A percentile compares a stretch with the other conserved stretches of the same genome.
phyloP scores from a whole-genome alignment of 2,797 vertebrate species.

The Pogonophryne albipinna region DNA sequence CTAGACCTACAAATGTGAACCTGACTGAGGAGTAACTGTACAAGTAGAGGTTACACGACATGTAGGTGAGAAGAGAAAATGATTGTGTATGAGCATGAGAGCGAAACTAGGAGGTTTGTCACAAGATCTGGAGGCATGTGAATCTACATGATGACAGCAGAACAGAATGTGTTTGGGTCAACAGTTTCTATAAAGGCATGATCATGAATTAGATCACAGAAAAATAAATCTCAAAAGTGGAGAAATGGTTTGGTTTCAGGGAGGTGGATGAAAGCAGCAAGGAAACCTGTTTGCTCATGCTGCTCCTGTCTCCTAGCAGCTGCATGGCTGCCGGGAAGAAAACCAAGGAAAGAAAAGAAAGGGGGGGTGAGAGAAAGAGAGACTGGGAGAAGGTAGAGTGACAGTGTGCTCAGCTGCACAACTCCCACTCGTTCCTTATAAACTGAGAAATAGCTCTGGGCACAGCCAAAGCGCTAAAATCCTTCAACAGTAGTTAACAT shows the following conservation, averaged over 20 bases:
- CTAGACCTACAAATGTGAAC: neutral
- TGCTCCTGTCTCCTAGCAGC: slow-evolving; percentile 81
- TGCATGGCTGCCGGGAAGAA: slow-evolving; percentile 61
- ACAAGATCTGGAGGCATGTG: slow-evolving; percentile 42
- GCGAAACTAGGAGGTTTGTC: slow-evolving; percentile 35
- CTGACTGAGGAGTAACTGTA: neutral
- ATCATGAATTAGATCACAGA: slow-evolving; percentile 44
- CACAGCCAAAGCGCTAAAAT: slow-evolving; percentile 60
- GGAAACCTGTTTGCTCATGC: slow-evolving; percentile 78
- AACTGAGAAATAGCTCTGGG: slow-evolving; percentile 72
- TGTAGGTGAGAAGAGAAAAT: slow-evolving; percentile 24
- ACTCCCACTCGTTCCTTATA: slow-evolving; percentile 79
- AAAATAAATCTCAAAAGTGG: slow-evolving; percentile 20
- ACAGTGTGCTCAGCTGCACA: slow-evolving; percentile 76
- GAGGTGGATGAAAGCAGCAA: slow-evolving; percentile 57
- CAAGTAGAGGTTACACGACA: slow-evolving; percentile 10
- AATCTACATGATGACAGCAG: slow-evolving; percentile 44
- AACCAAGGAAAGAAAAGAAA: slow-evolving; percentile 35
- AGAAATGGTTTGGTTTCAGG: slow-evolving; percentile 46
- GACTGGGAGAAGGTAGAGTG: slow-evolving; percentile 56
- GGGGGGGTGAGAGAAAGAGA: slow-evolving; percentile 54
- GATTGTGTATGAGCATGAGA: slow-evolving; percentile 25
- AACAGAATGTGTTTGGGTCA: slow-evolving; percentile 27
- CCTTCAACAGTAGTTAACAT: slow-evolving; percentile 67
- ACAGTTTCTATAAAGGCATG: slow-evolving; percentile 38